Evolutionary conservation across 2,888 invertebrate species (phyloP).

Genomic region (Metellina segmentata): DNA sequence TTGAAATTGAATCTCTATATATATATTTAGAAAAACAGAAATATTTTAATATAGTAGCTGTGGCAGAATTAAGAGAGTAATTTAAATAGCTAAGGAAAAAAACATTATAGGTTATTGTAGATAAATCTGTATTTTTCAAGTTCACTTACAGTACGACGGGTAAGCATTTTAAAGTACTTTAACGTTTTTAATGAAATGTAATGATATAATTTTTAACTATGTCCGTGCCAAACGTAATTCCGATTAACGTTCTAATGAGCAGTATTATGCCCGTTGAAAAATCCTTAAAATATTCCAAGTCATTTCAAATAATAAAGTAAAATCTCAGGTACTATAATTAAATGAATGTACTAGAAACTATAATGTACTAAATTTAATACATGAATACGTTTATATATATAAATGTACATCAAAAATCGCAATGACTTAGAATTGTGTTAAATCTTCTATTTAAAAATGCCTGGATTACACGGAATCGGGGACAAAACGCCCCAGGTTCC

Average conservation of each 20-base stretch:
- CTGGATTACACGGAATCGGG: constrained; percentile 53
- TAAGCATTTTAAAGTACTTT: background rate
- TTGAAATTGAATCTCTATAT: background rate
- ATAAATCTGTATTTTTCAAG: background rate
- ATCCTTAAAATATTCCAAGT: constrained; percentile 41
- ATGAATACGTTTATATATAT: background rate
- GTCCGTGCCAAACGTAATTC: constrained; percentile 51
- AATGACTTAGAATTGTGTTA: background rate
- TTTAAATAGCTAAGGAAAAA: background rate
- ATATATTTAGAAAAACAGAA: background rate
- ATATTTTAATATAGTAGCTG: background rate
- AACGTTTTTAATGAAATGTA: background rate
- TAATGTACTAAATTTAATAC: background rate
- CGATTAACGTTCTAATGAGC: constrained; percentile 3
- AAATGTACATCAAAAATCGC: background rate
- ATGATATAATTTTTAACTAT: background rate
- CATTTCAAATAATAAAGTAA: constrained; percentile 73
- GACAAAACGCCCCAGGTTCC: constrained; percentile 49
- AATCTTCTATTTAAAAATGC: constrained; percentile 36
- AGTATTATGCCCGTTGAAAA: constrained; percentile 14
- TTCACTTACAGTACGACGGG: background rate
- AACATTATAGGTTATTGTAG: background rate
- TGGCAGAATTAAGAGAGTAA: background rate
- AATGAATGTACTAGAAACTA: background rate
- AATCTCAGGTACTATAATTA: background rate